A percentile compares a stretch with the other conserved stretches of the same genome.
Conservation (phyloP, 2,797 vertebrate species). For the Epinephelus awoara region DNA sequence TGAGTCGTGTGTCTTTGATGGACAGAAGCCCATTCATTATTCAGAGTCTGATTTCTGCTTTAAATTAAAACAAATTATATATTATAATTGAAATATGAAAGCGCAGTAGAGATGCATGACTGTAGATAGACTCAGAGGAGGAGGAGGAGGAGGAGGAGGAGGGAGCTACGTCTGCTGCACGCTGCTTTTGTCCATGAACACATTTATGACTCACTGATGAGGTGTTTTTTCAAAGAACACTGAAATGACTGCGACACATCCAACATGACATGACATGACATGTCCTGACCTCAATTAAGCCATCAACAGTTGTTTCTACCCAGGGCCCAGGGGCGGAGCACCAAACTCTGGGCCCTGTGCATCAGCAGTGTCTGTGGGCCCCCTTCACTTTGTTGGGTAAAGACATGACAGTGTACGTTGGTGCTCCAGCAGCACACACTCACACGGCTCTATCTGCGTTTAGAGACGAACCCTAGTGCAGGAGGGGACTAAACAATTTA, state of each 20-base stretch:
- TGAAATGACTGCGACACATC: background rate
- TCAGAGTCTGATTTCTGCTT: slow-evolving; percentile 48
- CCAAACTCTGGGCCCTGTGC: too few species aligned
- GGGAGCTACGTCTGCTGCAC: slow-evolving; percentile 26
- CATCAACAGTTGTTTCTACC: background rate
- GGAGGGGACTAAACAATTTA: too few species aligned
- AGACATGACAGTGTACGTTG: too few species aligned
- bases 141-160: background rate
- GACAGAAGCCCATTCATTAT: slow-evolving; percentile 47
- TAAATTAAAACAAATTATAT: slow-evolving; percentile 63
- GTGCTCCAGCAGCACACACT: too few species aligned
- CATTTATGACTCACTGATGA: slow-evolving; percentile 41
- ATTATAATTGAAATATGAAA: slow-evolving; percentile 61
- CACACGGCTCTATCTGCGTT: too few species aligned
- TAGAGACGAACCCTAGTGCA: too few species aligned
- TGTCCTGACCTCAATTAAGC: slow-evolving; percentile 21
- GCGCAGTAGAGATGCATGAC: slow-evolving; percentile 30
- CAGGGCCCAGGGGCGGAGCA: too few species aligned
- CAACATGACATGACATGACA: too few species aligned
- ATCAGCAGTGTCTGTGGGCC: too few species aligned
- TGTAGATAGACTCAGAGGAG: background rate
- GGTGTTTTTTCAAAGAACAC: background rate
- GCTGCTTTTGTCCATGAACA: slow-evolving; percentile 42
- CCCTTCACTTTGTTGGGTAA: too few species aligned
- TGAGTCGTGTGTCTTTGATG: slow-evolving; percentile 12